phyloP scores from a whole-genome alignment of 2,113 vertebrate species.

The Balaenoptera acutorostrata region DNA sequence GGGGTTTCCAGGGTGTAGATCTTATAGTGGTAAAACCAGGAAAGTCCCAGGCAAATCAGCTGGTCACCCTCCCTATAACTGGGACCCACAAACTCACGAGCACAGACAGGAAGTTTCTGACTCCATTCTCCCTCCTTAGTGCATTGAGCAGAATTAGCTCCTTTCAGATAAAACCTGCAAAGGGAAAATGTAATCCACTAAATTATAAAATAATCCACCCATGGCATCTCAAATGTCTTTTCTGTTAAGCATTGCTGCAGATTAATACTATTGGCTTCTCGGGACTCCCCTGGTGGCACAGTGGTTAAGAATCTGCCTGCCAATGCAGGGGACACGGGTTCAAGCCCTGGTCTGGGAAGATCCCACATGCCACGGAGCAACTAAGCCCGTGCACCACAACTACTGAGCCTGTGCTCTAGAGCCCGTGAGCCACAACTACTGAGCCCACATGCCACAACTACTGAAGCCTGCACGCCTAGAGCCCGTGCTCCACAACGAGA shows the following conservation, averaged over 20 bases:
- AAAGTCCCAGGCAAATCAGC: not conserved
- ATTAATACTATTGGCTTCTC: not conserved
- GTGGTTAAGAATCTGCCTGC: too few species aligned
- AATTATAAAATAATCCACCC: not conserved
- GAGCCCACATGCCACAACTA: too few species aligned
- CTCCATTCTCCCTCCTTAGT: slow-evolving; percentile 86
- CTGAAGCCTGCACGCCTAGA: too few species aligned
- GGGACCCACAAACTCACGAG: slow-evolving; percentile 79
- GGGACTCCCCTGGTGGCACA: too few species aligned
- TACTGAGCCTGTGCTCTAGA: too few species aligned
- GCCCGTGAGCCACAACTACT: too few species aligned
- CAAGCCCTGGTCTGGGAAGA: too few species aligned
- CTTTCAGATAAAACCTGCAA: slow-evolving; percentile 84
- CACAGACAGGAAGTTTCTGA: slow-evolving; percentile 79
- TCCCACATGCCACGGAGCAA: too few species aligned
- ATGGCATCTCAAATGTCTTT: not conserved
- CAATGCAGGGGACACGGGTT: too few species aligned
- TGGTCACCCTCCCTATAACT: not conserved
- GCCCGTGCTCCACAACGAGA: too few species aligned
- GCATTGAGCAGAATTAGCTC: slow-evolving; percentile 80
- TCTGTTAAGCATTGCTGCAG: not conserved
- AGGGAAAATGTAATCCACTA: slow-evolving; percentile 11
- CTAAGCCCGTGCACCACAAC: too few species aligned
- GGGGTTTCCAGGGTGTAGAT: not conserved
- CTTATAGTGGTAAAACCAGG: not conserved